phyloP scores from a whole-genome alignment of 2,113 vertebrate species.

The Nycticebus coucang region DNA sequence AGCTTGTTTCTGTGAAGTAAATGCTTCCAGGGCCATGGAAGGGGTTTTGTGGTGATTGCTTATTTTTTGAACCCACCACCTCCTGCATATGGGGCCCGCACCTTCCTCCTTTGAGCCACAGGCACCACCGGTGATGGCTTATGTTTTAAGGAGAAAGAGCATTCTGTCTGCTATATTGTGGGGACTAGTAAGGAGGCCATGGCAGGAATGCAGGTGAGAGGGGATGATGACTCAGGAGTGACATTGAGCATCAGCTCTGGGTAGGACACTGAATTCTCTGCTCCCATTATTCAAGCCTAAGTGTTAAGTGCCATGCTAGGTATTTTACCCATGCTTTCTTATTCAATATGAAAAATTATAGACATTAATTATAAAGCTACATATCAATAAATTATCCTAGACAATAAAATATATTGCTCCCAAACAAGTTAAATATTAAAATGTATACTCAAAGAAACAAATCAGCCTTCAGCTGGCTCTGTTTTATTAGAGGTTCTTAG shows the following conservation, averaged over 20 bases:
- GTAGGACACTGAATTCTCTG: background rate
- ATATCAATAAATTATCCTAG: background rate
- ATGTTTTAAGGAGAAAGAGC: background rate
- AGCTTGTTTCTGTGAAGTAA: background rate
- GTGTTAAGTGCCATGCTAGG: background rate
- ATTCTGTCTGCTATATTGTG: background rate
- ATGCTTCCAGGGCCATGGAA: background rate
- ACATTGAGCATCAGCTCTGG: background rate
- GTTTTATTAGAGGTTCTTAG: background rate
- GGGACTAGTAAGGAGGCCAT: background rate
- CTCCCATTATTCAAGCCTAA: background rate
- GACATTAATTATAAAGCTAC: background rate
- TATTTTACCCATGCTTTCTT: background rate
- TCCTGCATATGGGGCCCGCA: no score
- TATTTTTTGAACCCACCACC: background rate
- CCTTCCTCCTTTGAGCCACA: no score
- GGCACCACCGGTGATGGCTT: no score
- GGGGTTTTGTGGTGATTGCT: background rate
- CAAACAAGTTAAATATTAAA: constrained; percentile 9
- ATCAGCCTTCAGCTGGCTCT: background rate
- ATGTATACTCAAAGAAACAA: background rate
- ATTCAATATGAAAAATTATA: background rate
- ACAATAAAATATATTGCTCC: constrained; percentile 9
- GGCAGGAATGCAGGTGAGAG: background rate
- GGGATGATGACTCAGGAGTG: background rate